These are phyloP conservation scores for Capromys pilorides DNA, from an alignment of 2,797 vertebrate species.

Conservation along the genomic window DNA sequence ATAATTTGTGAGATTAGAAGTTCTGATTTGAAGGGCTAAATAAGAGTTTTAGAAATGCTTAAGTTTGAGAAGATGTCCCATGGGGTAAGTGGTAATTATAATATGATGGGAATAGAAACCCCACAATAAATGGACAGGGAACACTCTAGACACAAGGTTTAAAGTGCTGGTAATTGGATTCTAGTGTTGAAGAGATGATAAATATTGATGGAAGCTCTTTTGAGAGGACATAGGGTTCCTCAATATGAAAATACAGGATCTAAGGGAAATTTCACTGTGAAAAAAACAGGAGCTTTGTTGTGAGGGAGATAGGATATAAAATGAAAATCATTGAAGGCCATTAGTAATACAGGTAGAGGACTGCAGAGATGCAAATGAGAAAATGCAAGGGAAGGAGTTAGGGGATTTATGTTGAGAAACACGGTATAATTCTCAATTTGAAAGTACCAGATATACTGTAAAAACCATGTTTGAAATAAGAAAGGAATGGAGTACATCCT, in stretches of 20 bases:
- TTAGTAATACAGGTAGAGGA: neutral
- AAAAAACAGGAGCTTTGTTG: conserved; percentile 4
- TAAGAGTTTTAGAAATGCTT: neutral
- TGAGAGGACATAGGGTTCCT: conserved; percentile 46
- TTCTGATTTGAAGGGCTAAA: conserved; percentile 40
- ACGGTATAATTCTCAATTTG: conserved; percentile 55
- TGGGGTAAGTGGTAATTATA: neutral
- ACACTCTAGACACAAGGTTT: conserved; percentile 18
- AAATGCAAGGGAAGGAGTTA: conserved; percentile 4
- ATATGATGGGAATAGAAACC: neutral
- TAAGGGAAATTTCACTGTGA: conserved; percentile 15
- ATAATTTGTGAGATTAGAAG: conserved; percentile 49
- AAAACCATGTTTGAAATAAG: conserved; percentile 35
- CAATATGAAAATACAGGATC: neutral
- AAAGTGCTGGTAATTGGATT: neutral
- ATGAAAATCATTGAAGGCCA: conserved; percentile 24
- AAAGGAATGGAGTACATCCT: neutral
- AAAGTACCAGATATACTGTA: neutral
- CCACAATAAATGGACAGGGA: conserved; percentile 1
- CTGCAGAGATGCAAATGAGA: neutral
- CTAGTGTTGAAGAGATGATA: conserved; percentile 9
- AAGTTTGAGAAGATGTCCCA: neutral
- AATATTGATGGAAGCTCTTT: neutral
- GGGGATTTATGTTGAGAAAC: neutral
- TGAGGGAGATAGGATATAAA: conserved; percentile 1